A percentile compares a stretch with the other conserved stretches of the same genome.
These are phyloP conservation scores for Brachyptera putata DNA, from an alignment of 2,888 invertebrate species.

Conservation along the genomic window DNA sequence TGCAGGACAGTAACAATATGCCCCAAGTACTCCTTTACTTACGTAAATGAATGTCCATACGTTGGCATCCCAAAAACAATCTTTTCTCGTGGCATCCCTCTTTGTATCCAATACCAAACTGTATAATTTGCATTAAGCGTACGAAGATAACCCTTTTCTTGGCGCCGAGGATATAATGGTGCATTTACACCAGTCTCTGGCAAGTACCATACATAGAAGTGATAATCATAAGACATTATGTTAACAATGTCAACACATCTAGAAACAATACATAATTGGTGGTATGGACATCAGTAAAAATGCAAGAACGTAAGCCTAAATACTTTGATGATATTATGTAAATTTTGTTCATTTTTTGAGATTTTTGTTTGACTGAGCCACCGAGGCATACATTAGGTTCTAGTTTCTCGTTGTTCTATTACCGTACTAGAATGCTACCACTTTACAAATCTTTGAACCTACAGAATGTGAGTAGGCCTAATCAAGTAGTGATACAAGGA, in stretches of 20 bases:
- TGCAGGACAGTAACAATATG: no score
- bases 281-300: background rate
- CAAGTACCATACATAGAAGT: conserved; percentile 67
- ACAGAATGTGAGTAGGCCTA: no score
- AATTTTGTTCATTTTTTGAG: no score
- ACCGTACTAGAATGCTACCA: no score
- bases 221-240: conserved; percentile 90
- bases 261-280: conserved; percentile 34
- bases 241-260: conserved; percentile 78
- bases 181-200: conserved; percentile 84
- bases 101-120: conserved; percentile 66
- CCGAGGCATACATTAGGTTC: no score
- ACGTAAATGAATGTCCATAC: conserved; percentile 77
- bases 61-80: conserved; percentile 83
- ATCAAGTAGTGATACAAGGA: no score
- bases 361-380: no score
- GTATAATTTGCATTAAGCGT: conserved; percentile 80
- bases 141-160: conserved; percentile 60
- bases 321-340: no score
- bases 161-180: conserved; percentile 61
- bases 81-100: conserved; percentile 72
- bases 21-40: no score
- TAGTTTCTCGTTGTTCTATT: no score
- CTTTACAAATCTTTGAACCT: background rate
- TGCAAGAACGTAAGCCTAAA: no score